Evolutionary conservation across 2,113 vertebrate genomes (phyloP), one percentile per base, ranked within the genome.

Genomic region (Rattus norvegicus): DNA sequence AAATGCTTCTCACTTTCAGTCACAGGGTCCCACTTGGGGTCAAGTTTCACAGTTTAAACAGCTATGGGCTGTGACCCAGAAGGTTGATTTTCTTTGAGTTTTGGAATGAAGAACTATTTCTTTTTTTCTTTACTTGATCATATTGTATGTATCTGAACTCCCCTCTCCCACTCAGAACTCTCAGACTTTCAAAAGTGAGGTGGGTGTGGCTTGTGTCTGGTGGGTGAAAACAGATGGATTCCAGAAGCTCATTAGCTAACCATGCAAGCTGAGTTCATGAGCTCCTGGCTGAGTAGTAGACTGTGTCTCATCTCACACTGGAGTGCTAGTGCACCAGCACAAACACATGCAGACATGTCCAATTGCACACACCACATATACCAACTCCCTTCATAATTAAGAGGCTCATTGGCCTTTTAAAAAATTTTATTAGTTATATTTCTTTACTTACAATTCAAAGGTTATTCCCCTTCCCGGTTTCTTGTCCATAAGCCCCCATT

Each of bases 71-170:
- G 75, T 77, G 75, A 81, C 52, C 52, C 33, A 52, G 24, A 54
- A 54, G 9, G 13, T 1, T 94, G 43, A 63, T 70, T 4, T 63
- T 61, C 75, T 90, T 52, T 52, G 77, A 81, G 63, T 77, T 90
- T 61, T 87, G 90, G 76, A 87, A 86, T 70, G 70, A 85, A 89
- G 63, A 83, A 79, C 67, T 75, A 47, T 54, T 94, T 16, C 67
- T 89, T 95, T 90, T 92, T 75, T 10, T 43, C 67, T 84, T 91
- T 79, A 17, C 11, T 94, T 79, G 69, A 33, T 63, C 10, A 47
- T 91, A 49, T n/a, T 91, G 20, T 77, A 16, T 52, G 47, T 49
- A 30, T 77, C 24, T 49, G 43, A 43, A 43, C 43, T 3, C 43
- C 43, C 43, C 43, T 43, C 43, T 3, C 43, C 43, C 43, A 43